Base-by-base conservation (phyloP, 2,888 invertebrate species). In the Hedya salicella region DNA sequence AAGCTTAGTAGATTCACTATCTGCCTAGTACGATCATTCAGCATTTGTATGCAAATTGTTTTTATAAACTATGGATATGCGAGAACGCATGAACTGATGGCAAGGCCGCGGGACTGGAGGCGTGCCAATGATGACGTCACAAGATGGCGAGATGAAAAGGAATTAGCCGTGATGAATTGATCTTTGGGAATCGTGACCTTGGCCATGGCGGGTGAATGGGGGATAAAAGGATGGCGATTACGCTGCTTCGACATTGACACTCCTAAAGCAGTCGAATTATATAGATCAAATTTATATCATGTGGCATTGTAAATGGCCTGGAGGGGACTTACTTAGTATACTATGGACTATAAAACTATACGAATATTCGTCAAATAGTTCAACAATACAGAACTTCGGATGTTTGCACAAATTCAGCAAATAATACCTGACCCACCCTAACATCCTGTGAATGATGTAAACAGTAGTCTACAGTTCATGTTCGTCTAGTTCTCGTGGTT, bases 21-120 rank as follows among this genome's bases (percentile, higher is more conserved):
- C 69, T 69, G 73, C 78, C 71, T 71, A 78, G 72, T 73, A 68
- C 69, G 73, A 82, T 82, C 78, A 80, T 76, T 74, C 75, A 78
- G 74, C 74, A 84, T 85, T 83, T 81, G 75, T 78, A 87, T 86
- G 85, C 77, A 84, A 86, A 89, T 86, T 75, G 78, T 81, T 86
- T 81, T 83, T 80, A 85, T 83, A 85, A 83, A 83, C 80, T 79
- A 71, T 74, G 72, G 72, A 77, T 81, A 80, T 81, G 81, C 80
- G 79, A 81, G 76, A 74, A 79, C 78, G 80, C 81, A 82, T 82
- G 78, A 78, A 78, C 78, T 78, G 78, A 77, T 77, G 72, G 75
- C 86, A 88, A 88, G 87, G 89, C 82, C 83, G 78, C 70, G 70
- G 71, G 72, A 78, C 86, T 90, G 89, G 89, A 88, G 77, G 69